A percentile compares a stretch with the other conserved stretches of the same genome.
Conservation (phyloP, 2,797 vertebrate species). For the Cryptoblepharus egeriae region DNA sequence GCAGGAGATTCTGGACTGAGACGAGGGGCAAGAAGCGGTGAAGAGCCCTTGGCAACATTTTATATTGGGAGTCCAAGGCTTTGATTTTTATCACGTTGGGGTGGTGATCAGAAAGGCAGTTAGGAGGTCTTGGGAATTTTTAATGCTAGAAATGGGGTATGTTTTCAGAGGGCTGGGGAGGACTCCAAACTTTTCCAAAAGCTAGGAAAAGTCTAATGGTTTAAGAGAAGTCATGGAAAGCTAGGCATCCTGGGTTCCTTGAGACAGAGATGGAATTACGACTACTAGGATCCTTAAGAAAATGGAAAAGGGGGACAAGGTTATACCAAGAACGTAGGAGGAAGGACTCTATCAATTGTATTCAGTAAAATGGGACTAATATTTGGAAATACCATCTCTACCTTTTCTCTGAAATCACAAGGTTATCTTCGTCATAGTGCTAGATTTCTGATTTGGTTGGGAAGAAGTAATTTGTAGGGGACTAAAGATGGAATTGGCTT, state of each 20-base stretch:
- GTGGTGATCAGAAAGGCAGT: background rate
- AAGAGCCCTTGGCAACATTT: background rate
- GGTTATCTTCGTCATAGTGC: background rate
- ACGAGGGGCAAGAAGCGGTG: background rate
- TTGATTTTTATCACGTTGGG: background rate
- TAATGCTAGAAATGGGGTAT: no score
- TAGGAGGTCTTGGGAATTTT: background rate
- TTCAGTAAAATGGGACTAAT: background rate
- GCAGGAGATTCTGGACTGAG: background rate
- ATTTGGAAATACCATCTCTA: background rate
- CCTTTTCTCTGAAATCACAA: background rate
- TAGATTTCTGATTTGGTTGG: background rate
- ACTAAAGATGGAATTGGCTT: background rate
- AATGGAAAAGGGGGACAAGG: rapidly evolving
- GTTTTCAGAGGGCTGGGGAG: background rate
- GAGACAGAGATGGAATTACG: no score
- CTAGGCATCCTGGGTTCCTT: background rate
- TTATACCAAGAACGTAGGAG: background rate
- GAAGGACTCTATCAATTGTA: background rate
- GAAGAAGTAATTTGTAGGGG: background rate
- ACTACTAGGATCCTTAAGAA: slow-evolving; percentile 63
- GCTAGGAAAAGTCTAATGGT: background rate
- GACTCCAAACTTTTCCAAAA: background rate
- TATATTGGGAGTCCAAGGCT: background rate
- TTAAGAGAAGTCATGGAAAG: background rate